phyloP scores from a whole-genome alignment of 2,888 invertebrate species.

The Griposia aprilina region DNA sequence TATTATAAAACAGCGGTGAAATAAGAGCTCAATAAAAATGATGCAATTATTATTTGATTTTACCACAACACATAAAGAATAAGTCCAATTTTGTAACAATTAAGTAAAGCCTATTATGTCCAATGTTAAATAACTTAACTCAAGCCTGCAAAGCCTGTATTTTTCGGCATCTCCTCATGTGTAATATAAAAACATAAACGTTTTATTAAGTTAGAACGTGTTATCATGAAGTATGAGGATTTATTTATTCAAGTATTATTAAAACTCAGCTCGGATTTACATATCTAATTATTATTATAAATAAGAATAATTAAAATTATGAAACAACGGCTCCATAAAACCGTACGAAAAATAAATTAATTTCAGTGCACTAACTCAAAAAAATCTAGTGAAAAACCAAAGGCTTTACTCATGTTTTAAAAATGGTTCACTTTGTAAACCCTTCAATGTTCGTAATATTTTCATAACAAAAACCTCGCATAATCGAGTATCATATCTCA shows the following conservation, averaged over 20 bases:
- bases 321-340: slow-evolving; percentile 17
- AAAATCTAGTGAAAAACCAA: slow-evolving; percentile 19
- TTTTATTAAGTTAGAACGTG: slow-evolving; percentile 1
- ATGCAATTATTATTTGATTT: too few relatives aligned
- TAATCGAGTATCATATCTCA: slow-evolving; percentile 75
- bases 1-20: too few relatives aligned
- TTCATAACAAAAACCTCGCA: slow-evolving; percentile 72
- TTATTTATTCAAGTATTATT: not conserved
- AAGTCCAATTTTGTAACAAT: too few relatives aligned
- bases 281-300: slow-evolving; percentile 1
- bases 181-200: not conserved
- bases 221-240: not conserved
- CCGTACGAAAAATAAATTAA: not conserved
- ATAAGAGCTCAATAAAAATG: too few relatives aligned
- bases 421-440: slow-evolving; percentile 65
- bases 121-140: not conserved
- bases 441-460: slow-evolving; percentile 69
- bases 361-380: slow-evolving; percentile 1
- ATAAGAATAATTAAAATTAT: slow-evolving; percentile 9
- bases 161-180: not conserved
- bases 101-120: too few relatives aligned
- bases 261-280: not conserved
- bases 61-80: too few relatives aligned
- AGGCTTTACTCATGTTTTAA: slow-evolving; percentile 46
- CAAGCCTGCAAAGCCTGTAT: not conserved